phyloP scores from a whole-genome alignment of 2,113 vertebrate genomes.

The Muscicapa adusta region DNA sequence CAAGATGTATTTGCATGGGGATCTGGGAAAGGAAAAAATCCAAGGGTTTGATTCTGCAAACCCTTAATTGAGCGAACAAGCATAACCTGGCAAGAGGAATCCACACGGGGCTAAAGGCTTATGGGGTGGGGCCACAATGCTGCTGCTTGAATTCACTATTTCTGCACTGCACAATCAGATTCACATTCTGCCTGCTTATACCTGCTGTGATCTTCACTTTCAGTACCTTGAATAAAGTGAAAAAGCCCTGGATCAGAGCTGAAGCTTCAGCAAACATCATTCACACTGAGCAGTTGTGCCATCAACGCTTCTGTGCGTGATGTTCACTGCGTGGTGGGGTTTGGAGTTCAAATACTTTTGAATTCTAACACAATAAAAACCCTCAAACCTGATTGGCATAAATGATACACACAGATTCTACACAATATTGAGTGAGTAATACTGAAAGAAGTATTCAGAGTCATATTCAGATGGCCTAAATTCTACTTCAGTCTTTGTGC shows the following conservation, averaged over 20 bases:
- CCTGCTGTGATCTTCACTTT: not conserved
- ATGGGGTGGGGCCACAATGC: not conserved
- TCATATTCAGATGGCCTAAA: not conserved
- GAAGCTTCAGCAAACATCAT: not conserved
- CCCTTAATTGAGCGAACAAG: not conserved
- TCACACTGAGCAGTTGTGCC: not conserved
- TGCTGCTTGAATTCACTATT: not conserved
- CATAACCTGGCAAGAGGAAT: not conserved
- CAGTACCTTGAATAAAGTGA: not conserved
- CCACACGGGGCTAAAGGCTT: not conserved
- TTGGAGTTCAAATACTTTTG: not conserved
- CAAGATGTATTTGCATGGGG: slow-evolving; percentile 66
- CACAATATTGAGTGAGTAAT: not conserved
- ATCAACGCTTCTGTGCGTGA: fast-evolving
- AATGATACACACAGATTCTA: not conserved
- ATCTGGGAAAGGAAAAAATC: slow-evolving; percentile 67
- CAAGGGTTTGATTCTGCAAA: slow-evolving; percentile 53
- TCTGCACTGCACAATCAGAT: not conserved
- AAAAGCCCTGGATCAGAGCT: not conserved
- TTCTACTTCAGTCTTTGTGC: not conserved
- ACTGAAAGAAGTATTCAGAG: not conserved
- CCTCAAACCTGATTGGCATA: not conserved
- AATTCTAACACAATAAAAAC: not conserved
- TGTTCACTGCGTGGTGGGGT: not conserved
- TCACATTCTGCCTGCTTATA: not conserved